Base-by-base conservation (phyloP, 2,113 vertebrate genomes). In the Otis tarda region DNA sequence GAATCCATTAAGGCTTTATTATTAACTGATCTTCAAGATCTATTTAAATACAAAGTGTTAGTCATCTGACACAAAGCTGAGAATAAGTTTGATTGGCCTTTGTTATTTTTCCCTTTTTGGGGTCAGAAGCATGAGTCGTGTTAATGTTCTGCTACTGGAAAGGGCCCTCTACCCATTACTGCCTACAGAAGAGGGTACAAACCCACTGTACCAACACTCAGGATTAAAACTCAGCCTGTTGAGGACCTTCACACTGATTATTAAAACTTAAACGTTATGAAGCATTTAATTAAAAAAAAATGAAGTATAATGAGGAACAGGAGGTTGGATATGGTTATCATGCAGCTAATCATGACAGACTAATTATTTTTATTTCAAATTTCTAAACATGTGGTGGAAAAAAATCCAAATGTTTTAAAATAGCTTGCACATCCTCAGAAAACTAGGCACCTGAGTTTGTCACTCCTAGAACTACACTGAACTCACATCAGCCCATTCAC, bases 1-100 rank as follows among this genome's bases (percentile, higher is more conserved):
- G 33, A 96, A 89, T 70, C 61, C 49, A 91, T 94, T 79, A 73
- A 80, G 60, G 68, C 37, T 93, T 86, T 65, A 56, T 83, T 87
- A 91, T 83, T 77, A 91, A 83, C 41, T 84, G 45, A 35, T 89
- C 53, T 89, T 92, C 64, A 94, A 69, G 35, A 94, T 64, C 28
- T 83, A 65, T 81, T 90, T 85, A 71, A 90, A 90, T 45, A 83
- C 35, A 71, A 87, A 78, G 30, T 43, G 50, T 52, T 56, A 68
- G 71, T 61, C 56, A 76, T 83, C 27, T 82, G 39, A 90, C 63
- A 70, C 22, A 65, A 78, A 7, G 4, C 39, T 73, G 3, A 8
- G 35, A 91, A 67, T 78, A 82, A 83, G 68, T 93, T 75, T 77
- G 91, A 93, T 65, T 64, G 43, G 37, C 37, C 73, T 88, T 16